Percentiles rank a stretch among this genome's conserved stretches.
These are phyloP conservation scores for Scarus forsteni DNA, from an alignment of 2,797 vertebrate species.

Conservation along the genomic window DNA sequence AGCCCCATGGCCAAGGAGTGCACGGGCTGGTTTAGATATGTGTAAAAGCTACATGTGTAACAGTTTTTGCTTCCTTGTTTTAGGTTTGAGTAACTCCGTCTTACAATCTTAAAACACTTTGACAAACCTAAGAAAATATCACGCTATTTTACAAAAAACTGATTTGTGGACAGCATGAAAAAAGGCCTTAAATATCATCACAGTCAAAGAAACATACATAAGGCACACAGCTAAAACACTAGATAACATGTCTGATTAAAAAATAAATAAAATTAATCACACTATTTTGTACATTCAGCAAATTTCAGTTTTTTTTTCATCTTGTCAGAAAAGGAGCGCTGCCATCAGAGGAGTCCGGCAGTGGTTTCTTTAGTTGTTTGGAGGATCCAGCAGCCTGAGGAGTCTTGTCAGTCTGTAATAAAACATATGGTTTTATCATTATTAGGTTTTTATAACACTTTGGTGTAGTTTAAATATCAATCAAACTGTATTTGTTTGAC, in stretches of 20 bases:
- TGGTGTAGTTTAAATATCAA: no score
- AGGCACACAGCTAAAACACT: conserved; percentile 14
- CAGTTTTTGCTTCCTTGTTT: conserved; percentile 31
- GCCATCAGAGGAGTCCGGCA: conserved; percentile 13
- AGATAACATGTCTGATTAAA: conserved; percentile 39
- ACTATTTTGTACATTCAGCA: conserved; percentile 50
- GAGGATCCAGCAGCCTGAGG: conserved; percentile 24
- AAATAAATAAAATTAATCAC: conserved; percentile 54
- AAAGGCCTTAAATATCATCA: conserved; percentile 10
- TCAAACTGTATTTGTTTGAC: no score
- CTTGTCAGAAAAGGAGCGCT: conserved; percentile 23
- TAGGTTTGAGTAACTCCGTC: conserved; percentile 1
- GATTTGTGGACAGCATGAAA: conserved; percentile 8
- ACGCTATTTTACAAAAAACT: neutral
- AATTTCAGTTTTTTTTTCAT: conserved; percentile 25
- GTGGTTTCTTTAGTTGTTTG: conserved; percentile 13
- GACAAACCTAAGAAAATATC: conserved; percentile 11
- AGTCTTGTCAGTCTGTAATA: conserved; percentile 58
- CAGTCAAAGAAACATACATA: conserved; percentile 18
- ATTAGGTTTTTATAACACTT: no score
- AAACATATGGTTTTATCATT: conserved; percentile 18
- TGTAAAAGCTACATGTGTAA: conserved; percentile 14
- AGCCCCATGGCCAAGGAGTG: conserved; percentile 15
- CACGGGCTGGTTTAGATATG: conserved; percentile 11
- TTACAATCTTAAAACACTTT: neutral